A percentile compares a stretch with the other conserved stretches of the same genome.
Conservation (phyloP, 2,113 vertebrate genomes). For the Notechis scutatus region DNA sequence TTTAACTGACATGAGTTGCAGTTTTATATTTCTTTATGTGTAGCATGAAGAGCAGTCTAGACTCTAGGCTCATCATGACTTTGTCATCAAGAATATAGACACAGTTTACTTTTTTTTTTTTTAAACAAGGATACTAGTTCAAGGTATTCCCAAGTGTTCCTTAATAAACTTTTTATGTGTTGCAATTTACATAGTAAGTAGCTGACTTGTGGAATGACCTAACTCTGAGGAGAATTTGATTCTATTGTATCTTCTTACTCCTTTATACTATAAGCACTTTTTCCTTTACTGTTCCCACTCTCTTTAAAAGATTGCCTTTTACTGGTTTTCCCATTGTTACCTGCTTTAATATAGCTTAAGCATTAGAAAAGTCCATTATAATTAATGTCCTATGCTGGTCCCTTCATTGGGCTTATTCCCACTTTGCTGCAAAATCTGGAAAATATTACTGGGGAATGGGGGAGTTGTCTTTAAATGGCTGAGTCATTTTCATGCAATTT, state of each 20-base stretch:
- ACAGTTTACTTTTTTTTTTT: not conserved
- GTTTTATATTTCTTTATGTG: not conserved
- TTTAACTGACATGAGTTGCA: not conserved
- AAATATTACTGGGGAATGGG: not conserved
- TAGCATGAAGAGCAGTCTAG: not conserved
- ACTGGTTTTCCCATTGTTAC: not conserved
- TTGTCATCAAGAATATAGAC: not conserved
- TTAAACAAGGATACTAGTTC: not conserved
- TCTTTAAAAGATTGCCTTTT: not conserved
- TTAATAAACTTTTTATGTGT: not conserved
- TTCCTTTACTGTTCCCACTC: not conserved
- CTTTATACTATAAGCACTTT: not conserved
- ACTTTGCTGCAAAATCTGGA: not conserved
- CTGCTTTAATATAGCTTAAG: not conserved
- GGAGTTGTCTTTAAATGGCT: not conserved
- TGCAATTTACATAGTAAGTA: not conserved
- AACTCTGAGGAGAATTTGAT: not conserved
- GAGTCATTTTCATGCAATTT: not conserved
- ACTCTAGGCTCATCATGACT: not conserved
- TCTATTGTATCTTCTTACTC: not conserved
- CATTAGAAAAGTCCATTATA: not conserved
- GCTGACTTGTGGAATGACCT: not conserved
- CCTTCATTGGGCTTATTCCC: not conserved
- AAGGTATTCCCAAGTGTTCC: not conserved
- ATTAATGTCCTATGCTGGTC: not conserved